These are phyloP conservation scores for Lasioglossum oenotherae DNA, from an alignment of 2,888 invertebrate species.

Conservation along the genomic window DNA sequence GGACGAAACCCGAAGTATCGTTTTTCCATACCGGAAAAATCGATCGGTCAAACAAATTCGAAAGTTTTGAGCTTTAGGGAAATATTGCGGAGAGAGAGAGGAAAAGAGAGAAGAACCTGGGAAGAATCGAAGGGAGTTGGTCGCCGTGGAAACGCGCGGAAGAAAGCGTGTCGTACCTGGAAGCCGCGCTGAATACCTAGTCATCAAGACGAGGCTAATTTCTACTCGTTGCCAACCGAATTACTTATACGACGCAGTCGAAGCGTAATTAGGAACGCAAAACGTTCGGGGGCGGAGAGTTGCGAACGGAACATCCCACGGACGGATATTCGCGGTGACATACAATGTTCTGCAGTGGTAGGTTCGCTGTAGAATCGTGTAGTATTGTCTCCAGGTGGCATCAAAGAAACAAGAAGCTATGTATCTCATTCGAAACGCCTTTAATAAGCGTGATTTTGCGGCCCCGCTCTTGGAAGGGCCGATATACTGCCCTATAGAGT, in stretches of 20 bases:
- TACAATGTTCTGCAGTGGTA: background rate
- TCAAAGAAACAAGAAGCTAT: background rate
- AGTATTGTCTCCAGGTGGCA: background rate
- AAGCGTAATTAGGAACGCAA: background rate
- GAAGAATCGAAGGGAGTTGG: background rate
- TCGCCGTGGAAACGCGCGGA: background rate
- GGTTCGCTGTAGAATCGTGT: background rate
- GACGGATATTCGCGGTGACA: background rate
- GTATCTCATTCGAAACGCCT: background rate
- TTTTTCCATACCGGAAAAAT: constrained; percentile 43
- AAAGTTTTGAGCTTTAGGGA: constrained; percentile 48
- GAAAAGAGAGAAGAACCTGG: background rate
- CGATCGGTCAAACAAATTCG: constrained; percentile 57
- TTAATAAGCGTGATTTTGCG: background rate
- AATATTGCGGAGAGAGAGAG: background rate
- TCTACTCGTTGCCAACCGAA: constrained; percentile 3
- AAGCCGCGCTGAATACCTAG: constrained; percentile 41
- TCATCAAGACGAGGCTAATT: constrained; percentile 35
- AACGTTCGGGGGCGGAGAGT: background rate
- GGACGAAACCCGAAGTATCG: constrained; percentile 43
- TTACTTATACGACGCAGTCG: constrained; percentile 12
- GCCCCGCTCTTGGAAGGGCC: background rate
- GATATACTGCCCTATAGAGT: background rate
- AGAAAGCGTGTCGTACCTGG: constrained; percentile 58
- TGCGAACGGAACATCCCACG: background rate